Base-by-base conservation (phyloP, 2,113 vertebrate genomes). In the Psilopsiagon aymara region DNA sequence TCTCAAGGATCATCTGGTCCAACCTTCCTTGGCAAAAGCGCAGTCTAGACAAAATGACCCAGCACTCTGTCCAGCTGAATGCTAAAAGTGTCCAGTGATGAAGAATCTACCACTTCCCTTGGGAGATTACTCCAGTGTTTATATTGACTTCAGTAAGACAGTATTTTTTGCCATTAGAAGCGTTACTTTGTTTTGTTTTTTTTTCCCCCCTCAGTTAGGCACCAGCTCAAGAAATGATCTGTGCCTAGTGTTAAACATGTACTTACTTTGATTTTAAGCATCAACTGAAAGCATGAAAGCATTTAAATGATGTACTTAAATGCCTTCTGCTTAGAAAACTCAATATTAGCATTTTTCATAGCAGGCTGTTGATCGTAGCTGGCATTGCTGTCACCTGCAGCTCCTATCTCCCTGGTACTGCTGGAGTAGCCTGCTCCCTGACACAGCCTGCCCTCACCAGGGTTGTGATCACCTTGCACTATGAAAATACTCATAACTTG, bases 361-460 rank as follows among this genome's bases (percentile, higher is more conserved):
- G 83, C n/a, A 63, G 35, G 39, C 17, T 81, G 92, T 57, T 33
- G 77, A 89, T 49, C 37, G 39, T n/a, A 68, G 43, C 80, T 68
- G 81, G 88, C 73, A 66, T 55, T 35, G 43, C 55, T 87, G 35
- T 55, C 83, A 55, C 60, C 85, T 17, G 6, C 16, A 18, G 41
- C 64, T 90, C 63, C 41, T 10, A n/a, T 20, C 39, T 90, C 66
- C 43, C 29, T 1, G 1, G 23, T 3, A 2, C n/a, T 37, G 31
- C 13, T 7, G 1, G n/a, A 68, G 46, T 46, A 62, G 35, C 51
- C 37, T 84, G 92, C 27, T 87, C 37, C 51, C 53, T 63, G 41
- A 16, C 89, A 52, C 49, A 8, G 17, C 8, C 55, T 16, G 1
- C 13, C n/a, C 46, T 75, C 43, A 2, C 15, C 0, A 0, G 41